Percentiles rank a stretch among this genome's conserved stretches.
phyloP scores from a whole-genome alignment of 2,113 vertebrate genomes.

The Spheniscus mendiculus region DNA sequence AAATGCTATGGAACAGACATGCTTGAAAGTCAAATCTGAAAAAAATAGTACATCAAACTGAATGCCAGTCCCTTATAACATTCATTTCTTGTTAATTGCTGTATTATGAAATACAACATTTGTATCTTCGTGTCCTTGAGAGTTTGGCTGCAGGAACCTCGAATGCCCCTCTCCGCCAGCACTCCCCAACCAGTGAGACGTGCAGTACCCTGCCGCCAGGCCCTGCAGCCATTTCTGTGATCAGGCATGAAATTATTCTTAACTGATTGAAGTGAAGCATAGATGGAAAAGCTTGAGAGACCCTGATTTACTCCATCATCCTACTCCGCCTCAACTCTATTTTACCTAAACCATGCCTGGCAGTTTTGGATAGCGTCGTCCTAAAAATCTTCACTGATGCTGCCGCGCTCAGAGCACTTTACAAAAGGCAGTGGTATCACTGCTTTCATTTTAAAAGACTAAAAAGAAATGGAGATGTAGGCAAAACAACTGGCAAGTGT shows the following conservation, averaged over 20 bases:
- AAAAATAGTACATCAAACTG: background rate
- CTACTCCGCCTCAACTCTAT: background rate
- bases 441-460: slow-evolving; percentile 4
- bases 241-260: slow-evolving; percentile 45
- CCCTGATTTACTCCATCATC: background rate
- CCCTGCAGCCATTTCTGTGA: slow-evolving; percentile 43
- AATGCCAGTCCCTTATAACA: background rate
- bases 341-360: background rate
- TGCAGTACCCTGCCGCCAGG: background rate
- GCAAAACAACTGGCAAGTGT: background rate
- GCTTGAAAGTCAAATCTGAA: background rate
- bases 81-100: slow-evolving; percentile 6
- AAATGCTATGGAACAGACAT: background rate
- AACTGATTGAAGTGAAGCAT: slow-evolving; percentile 26
- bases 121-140: slow-evolving; percentile 1
- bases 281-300: slow-evolving; percentile 27
- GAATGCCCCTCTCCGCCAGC: background rate
- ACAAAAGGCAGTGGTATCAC: background rate
- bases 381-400: background rate
- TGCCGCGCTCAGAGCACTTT: background rate
- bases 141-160: background rate
- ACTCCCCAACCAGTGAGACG: background rate
- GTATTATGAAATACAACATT: background rate
- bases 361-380: background rate
- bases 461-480: background rate